Evolutionary conservation across 2,797 vertebrate species (phyloP).

Genomic region (Orestias chungarensis): DNA sequence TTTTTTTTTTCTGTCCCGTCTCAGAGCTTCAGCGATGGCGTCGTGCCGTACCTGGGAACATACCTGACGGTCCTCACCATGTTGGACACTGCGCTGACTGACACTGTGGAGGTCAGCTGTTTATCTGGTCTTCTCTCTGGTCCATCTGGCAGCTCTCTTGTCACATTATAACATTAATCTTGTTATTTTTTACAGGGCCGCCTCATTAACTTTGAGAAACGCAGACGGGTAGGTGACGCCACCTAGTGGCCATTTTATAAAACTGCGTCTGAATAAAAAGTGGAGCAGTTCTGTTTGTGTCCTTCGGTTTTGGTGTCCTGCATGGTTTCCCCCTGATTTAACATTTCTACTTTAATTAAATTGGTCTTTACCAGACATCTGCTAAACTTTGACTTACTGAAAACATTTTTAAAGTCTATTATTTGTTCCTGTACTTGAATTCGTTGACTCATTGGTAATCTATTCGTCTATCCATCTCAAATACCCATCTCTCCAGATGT

Average conservation of each 20-base stretch:
- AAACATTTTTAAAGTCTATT: neutral
- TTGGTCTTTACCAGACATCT: neutral
- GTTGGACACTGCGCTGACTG: slow-evolving; percentile 89
- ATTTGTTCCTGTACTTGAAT: too few species aligned
- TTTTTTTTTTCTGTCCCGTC: slow-evolving; percentile 17
- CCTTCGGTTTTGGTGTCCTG: neutral
- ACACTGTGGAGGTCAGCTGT: slow-evolving; percentile 81
- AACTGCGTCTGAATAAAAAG: neutral
- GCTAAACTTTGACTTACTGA: neutral
- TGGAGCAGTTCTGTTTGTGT: neutral
- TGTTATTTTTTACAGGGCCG: slow-evolving; percentile 74
- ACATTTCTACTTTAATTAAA: neutral
- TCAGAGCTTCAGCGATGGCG: slow-evolving; percentile 69
- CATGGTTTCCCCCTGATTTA: neutral
- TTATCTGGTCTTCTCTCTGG: neutral
- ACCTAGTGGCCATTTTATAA: slow-evolving; percentile 41
- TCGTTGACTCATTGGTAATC: too few species aligned
- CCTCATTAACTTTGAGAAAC: slow-evolving; percentile 92
- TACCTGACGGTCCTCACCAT: slow-evolving; percentile 91
- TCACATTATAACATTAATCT: slow-evolving; percentile 5
- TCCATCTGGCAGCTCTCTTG: neutral
- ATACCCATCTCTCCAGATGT: too few species aligned
- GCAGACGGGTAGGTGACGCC: slow-evolving; percentile 83
- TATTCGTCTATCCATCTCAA: too few species aligned
- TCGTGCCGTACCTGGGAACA: slow-evolving; percentile 89